Conservation (phyloP, 2,113 vertebrate species). For the Erpornis zantholeuca region DNA sequence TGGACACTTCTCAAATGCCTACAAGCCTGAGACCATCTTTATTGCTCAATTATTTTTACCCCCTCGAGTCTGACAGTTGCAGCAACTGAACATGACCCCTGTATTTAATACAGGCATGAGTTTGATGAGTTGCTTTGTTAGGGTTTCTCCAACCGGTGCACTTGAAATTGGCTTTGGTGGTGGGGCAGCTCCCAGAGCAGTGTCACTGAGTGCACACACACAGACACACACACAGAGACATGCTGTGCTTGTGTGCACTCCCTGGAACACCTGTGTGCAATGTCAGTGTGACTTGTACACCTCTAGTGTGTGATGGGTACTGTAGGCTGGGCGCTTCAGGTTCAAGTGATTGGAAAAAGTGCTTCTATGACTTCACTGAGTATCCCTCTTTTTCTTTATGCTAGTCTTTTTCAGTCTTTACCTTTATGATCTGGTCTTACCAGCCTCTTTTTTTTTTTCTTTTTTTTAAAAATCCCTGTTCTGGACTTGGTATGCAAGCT, state of each 20-base stretch:
- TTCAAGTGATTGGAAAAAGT: neutral
- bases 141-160: neutral
- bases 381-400: neutral
- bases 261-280: neutral
- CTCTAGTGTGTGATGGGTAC: fast-evolving
- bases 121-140: neutral
- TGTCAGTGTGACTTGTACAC: fast-evolving
- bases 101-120: neutral
- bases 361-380: neutral
- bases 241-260: neutral
- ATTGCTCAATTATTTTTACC: conserved; percentile 35
- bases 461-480: neutral
- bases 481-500: neutral
- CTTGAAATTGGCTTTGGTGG: neutral
- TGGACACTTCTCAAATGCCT: conserved; percentile 15
- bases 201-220: fast-evolving
- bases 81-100: neutral
- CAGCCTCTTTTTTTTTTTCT: fast-evolving
- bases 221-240: too few species aligned
- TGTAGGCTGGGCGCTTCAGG: neutral
- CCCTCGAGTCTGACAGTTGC: neutral
- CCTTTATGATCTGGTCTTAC: neutral
- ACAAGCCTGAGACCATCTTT: neutral
- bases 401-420: neutral
- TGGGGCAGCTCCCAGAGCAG: neutral